Conservation (phyloP, 2,888 invertebrate genomes). For the Craniophora ligustri region DNA sequence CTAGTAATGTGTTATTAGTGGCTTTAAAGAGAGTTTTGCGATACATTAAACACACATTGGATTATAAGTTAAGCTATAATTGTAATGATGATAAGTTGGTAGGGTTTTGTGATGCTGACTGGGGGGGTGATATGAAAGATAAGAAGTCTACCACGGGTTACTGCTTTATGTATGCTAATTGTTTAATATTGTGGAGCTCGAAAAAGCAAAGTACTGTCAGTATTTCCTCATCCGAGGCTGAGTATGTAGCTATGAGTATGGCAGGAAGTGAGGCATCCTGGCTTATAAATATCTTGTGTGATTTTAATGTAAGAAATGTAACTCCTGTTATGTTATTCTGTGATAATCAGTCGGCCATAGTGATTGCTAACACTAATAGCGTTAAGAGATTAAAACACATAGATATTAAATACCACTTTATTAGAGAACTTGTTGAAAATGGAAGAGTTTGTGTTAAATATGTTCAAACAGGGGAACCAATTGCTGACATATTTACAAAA, state of each 20-base stretch:
- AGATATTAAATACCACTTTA: neutral
- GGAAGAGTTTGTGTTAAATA: neutral
- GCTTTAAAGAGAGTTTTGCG: slow-evolving; percentile 18
- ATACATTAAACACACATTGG: slow-evolving; percentile 20
- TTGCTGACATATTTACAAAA: neutral
- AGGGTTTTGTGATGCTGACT: slow-evolving; percentile 26
- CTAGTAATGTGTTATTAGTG: slow-evolving; percentile 31
- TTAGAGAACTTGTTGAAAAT: neutral
- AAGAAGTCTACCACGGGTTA: slow-evolving; percentile 42
- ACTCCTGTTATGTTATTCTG: neutral
- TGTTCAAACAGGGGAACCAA: neutral
- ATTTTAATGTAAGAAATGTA: slow-evolving; percentile 2
- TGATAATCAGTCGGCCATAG: slow-evolving; percentile 4
- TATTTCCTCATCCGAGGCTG: slow-evolving; percentile 52
- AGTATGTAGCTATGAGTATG: slow-evolving; percentile 49
- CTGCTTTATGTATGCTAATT: slow-evolving; percentile 12
- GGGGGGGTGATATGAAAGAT: slow-evolving; percentile 24
- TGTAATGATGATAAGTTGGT: slow-evolving; percentile 1
- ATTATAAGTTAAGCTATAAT: slow-evolving; percentile 29
- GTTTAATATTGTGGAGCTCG: slow-evolving; percentile 42
- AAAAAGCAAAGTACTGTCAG: slow-evolving; percentile 49
- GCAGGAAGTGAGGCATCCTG: slow-evolving; percentile 37
- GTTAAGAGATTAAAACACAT: slow-evolving; percentile 2
- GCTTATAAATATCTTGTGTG: slow-evolving; percentile 3
- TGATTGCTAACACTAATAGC: neutral